Conservation (phyloP, 2,797 vertebrate genomes). For the Meriones psammophilus region DNA sequence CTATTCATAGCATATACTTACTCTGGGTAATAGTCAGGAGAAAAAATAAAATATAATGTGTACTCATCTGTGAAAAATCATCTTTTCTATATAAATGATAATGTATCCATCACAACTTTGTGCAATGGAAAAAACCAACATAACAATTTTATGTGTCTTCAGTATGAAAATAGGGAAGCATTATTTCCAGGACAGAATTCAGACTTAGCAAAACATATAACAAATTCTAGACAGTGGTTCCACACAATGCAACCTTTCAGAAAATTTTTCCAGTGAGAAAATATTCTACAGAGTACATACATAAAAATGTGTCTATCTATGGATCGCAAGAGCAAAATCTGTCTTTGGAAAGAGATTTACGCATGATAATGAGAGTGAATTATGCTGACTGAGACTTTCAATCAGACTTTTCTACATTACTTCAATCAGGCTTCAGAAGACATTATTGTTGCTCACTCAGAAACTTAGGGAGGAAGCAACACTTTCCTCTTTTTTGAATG, state of each 20-base stretch:
- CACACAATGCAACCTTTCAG: slow-evolving; percentile 45
- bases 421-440: slow-evolving; percentile 41
- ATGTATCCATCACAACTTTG: slow-evolving; percentile 4
- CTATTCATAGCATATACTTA: neutral
- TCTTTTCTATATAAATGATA: slow-evolving; percentile 63
- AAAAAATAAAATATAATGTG: slow-evolving; percentile 55
- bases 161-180: neutral
- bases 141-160: slow-evolving; percentile 12
- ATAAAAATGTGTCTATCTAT: neutral
- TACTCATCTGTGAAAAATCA: slow-evolving; percentile 40
- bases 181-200: slow-evolving; percentile 61
- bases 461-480: slow-evolving; percentile 4
- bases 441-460: neutral
- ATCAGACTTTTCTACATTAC: neutral
- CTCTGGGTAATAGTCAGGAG: neutral
- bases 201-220: slow-evolving; percentile 29
- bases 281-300: neutral
- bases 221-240: slow-evolving; percentile 28
- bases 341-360: neutral
- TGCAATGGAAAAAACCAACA: slow-evolving; percentile 30
- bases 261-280: neutral
- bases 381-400: neutral
- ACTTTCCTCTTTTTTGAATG: slow-evolving; percentile 48
- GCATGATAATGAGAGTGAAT: slow-evolving; percentile 43
- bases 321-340: slow-evolving; percentile 27